A percentile compares a stretch with the other conserved stretches of the same genome.
These are phyloP conservation scores for Drosophila virilis DNA, from an alignment of 1,140 invertebrate species.

Conservation along the genomic window DNA sequence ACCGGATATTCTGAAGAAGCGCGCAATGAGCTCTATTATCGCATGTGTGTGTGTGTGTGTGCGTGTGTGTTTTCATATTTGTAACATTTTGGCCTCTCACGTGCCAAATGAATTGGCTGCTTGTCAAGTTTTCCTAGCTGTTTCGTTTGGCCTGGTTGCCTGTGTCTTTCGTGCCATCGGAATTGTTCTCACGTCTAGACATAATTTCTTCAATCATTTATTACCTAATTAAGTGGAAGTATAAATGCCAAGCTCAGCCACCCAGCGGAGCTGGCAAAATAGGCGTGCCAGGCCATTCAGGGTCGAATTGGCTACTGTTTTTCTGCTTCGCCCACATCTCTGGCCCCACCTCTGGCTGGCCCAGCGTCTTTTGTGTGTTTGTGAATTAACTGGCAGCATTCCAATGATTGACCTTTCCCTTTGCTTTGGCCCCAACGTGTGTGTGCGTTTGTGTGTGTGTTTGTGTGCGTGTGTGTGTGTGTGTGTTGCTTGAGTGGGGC, in stretches of 20 bases:
- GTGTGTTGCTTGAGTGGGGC: slow-evolving; percentile 50
- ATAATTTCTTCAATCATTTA: slow-evolving; percentile 85
- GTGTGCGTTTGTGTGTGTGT: slow-evolving; percentile 19
- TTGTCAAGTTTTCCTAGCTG: slow-evolving; percentile 29
- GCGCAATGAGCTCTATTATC: slow-evolving; percentile 1
- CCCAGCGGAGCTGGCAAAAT: slow-evolving; percentile 38
- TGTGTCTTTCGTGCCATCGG: slow-evolving; percentile 54
- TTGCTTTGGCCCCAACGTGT: slow-evolving; percentile 11
- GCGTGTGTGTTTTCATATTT: slow-evolving; percentile 56
- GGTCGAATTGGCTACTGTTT: slow-evolving; percentile 41
- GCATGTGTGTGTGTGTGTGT: slow-evolving; percentile 18
- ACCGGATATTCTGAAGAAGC: slow-evolving; percentile 3
- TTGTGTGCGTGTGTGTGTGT: slow-evolving; percentile 14
- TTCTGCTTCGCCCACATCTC: slow-evolving; percentile 30
- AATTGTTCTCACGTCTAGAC: slow-evolving; percentile 84
- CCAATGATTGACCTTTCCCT: slow-evolving; percentile 77
- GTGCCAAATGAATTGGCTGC: slow-evolving; percentile 77
- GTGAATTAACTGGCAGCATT: slow-evolving; percentile 82
- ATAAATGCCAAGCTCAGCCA: slow-evolving; percentile 80
- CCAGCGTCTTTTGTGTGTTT: slow-evolving; percentile 70
- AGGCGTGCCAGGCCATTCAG: slow-evolving; percentile 50
- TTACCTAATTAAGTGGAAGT: slow-evolving; percentile 84
- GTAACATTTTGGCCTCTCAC: slow-evolving; percentile 73
- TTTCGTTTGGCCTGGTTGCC: slow-evolving; percentile 13
- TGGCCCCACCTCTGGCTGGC: not conserved